phyloP scores from a whole-genome alignment of 2,113 vertebrate genomes.

The Anser cygnoides region DNA sequence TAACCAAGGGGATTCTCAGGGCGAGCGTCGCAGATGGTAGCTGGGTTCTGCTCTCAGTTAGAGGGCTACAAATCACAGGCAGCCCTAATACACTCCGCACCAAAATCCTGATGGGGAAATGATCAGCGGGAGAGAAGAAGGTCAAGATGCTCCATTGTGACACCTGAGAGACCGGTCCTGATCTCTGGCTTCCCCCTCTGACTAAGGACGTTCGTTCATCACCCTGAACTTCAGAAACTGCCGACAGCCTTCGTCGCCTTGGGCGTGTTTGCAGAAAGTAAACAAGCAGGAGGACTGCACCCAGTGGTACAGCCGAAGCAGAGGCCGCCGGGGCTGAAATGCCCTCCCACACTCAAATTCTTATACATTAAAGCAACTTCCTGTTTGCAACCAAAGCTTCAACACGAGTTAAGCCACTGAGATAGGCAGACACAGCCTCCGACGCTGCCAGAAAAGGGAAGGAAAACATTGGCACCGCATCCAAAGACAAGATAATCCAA shows the following conservation, averaged over 20 bases:
- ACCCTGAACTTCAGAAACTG: not conserved
- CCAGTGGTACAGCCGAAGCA: not conserved
- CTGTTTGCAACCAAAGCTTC: not conserved
- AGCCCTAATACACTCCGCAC: rapidly evolving
- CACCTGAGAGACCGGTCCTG: not conserved
- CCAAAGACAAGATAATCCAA: not conserved
- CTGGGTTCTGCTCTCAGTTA: not conserved
- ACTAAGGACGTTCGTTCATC: not conserved
- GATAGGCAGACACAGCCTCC: not conserved
- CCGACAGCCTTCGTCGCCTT: not conserved
- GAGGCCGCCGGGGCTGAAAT: not conserved
- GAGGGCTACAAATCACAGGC: not conserved
- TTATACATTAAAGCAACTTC: conserved; percentile 13
- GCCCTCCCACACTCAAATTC: conserved; percentile 30
- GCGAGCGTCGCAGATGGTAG: not conserved
- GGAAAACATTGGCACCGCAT: not conserved
- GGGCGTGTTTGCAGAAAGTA: not conserved
- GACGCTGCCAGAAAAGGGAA: not conserved
- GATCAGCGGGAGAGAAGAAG: rapidly evolving
- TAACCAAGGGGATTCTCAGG: conserved; percentile 41
- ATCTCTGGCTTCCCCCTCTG: not conserved
- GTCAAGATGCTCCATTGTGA: not conserved
- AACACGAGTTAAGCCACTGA: not conserved
- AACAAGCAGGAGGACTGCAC: not conserved
- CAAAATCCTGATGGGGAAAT: not conserved